Base-by-base conservation (phyloP, 2,797 vertebrate species). In the Coreius guichenoti region DNA sequence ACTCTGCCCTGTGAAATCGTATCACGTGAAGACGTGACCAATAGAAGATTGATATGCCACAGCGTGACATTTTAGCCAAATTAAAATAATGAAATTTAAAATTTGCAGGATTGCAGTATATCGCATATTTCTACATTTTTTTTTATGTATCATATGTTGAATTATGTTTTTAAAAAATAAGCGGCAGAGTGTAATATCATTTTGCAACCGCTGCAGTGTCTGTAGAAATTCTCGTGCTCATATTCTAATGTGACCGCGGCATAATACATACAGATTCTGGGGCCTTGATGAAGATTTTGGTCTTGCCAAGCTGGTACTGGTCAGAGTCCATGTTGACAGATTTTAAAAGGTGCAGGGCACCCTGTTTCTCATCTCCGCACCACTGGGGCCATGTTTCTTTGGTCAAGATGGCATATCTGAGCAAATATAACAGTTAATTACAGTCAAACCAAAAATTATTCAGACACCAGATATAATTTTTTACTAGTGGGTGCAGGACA, bases 281-380 rank as follows among this genome's bases (percentile, higher is more conserved):
- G 13, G 96, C 96, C 83, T 97, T 96, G 89, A 97, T 95, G 91
- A 97, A 97, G 86, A 97, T 92, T 89, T 97, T 97, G 89, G 83
- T 87, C 82, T 92, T 94, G 3, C 96, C 96, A 81, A 97, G 91
- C 91, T 97, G 96, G 93, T 92, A 97, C 91, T 97, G 96, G 89
- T 97, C 96, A 0, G 93, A 88, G 81, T 97, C 96, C 96, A 97
- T 96, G 88, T 96, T 91, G 73, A 97, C 96, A 0, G 96, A 95
- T 26, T 82, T 89, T 58, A 97, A 93, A 23, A 97, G 94, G 86
- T 95, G 96, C 13, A 96, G 88, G 8, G 96, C 96, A 0, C 96
- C 96, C 54, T 94, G 90, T 8, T 91, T 94, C 92, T 96, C 89
- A 0, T 96, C 94, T 0, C 95, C 96, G 9, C 69, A 90, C 96